A percentile compares a stretch with the other conserved stretches of the same genome.
phyloP scores from a whole-genome alignment of 1,140 invertebrate species.

The Atta cephalotes region DNA sequence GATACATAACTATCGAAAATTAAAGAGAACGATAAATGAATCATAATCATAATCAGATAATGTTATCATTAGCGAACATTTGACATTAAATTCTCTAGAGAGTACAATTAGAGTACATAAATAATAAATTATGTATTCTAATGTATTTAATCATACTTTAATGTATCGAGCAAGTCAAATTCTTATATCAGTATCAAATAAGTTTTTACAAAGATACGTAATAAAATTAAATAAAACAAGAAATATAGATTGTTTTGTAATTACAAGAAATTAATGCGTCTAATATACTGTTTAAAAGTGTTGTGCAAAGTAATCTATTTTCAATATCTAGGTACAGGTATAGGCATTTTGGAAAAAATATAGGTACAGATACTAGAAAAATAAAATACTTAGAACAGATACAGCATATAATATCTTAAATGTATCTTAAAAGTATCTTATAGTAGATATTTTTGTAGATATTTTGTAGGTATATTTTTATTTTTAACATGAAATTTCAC shows the following conservation, averaged over 20 bases:
- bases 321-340: too few species aligned
- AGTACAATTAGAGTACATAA: neutral
- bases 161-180: neutral
- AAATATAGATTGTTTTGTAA: neutral
- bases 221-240: neutral
- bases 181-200: neutral
- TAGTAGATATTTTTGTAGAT: too few species aligned
- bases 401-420: too few species aligned
- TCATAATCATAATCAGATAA: neutral
- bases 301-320: too few species aligned
- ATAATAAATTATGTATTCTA: neutral
- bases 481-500: too few species aligned
- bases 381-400: too few species aligned
- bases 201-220: neutral
- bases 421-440: too few species aligned
- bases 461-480: too few species aligned
- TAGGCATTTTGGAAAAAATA: too few species aligned
- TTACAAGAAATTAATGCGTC: neutral
- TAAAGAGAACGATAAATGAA: slow-evolving; percentile 17
- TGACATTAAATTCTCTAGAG: neutral
- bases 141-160: neutral
- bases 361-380: too few species aligned
- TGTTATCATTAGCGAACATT: neutral
- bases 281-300: too few species aligned
- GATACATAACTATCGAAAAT: slow-evolving; percentile 20